phyloP scores from a whole-genome alignment of 2,797 vertebrate genomes.

The Megaceryle alcyon region DNA sequence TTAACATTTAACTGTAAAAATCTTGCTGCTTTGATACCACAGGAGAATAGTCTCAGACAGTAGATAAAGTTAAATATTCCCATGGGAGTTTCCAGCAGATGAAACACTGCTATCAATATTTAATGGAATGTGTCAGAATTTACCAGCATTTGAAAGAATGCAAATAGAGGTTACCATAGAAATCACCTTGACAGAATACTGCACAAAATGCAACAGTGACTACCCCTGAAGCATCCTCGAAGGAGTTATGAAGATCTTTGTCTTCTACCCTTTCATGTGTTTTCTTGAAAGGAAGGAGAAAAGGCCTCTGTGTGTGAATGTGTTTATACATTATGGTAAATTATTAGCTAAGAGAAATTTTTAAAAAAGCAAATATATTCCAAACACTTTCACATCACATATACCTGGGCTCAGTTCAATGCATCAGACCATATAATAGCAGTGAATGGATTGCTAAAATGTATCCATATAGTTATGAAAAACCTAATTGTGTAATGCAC shows the following conservation, averaged over 20 bases:
- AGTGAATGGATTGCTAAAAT: neutral
- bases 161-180: slow-evolving; percentile 75
- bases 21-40: slow-evolving; percentile 63
- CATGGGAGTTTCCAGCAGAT: slow-evolving; percentile 59
- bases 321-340: neutral
- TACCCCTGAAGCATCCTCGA: slow-evolving; percentile 44
- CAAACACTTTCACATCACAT: neutral
- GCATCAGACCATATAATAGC: neutral
- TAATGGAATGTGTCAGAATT: slow-evolving; percentile 78
- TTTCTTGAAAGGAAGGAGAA: slow-evolving; percentile 8
- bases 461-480: neutral
- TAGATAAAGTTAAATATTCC: slow-evolving; percentile 79
- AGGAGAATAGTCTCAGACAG: slow-evolving; percentile 70
- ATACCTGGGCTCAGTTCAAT: neutral
- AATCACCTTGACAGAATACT: slow-evolving; percentile 75
- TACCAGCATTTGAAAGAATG: slow-evolving; percentile 73
- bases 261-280: slow-evolving; percentile 15
- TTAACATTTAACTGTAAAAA: slow-evolving; percentile 81
- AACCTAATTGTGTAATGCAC: neutral
- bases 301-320: neutral
- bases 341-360: neutral
- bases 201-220: slow-evolving; percentile 53
- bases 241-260: slow-evolving; percentile 22
- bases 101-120: slow-evolving; percentile 78
- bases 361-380: neutral